Evolutionary conservation across 2,888 invertebrate species (phyloP).

Genomic region (Metalampra italica): DNA sequence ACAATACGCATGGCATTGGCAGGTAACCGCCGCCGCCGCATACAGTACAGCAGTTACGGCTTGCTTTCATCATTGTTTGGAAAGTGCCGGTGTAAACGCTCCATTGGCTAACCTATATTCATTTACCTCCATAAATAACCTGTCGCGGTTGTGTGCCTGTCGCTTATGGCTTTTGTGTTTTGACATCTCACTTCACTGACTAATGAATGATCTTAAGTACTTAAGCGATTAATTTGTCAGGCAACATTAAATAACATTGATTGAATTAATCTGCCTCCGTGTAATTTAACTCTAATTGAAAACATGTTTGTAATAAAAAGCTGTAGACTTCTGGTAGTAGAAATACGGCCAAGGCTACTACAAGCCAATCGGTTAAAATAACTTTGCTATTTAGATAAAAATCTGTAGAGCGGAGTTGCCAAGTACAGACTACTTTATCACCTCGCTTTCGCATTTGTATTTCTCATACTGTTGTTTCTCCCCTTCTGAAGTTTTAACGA

Average conservation of each 20-base stretch:
- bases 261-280: neutral
- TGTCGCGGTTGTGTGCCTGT: conserved; percentile 14
- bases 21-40: conserved; percentile 10
- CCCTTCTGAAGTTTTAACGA: neutral
- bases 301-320: conserved; percentile 1
- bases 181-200: conserved; percentile 6
- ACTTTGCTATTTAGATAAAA: neutral
- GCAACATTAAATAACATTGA: neutral
- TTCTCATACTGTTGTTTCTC: neutral
- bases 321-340: neutral
- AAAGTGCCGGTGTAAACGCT: conserved; percentile 19
- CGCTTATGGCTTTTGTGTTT: conserved; percentile 7
- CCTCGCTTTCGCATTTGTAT: neutral
- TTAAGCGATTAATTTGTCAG: neutral
- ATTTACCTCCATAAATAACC: conserved; percentile 19
- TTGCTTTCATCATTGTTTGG: conserved; percentile 28
- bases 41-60: conserved; percentile 10
- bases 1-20: conserved; percentile 18
- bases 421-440: neutral
- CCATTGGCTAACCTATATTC: conserved; percentile 18
- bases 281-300: neutral
- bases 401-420: neutral
- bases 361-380: neutral
- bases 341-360: neutral
- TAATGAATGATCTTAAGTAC: conserved; percentile 1